Conservation (phyloP, 2,113 vertebrate genomes). For the Martes martes region DNA sequence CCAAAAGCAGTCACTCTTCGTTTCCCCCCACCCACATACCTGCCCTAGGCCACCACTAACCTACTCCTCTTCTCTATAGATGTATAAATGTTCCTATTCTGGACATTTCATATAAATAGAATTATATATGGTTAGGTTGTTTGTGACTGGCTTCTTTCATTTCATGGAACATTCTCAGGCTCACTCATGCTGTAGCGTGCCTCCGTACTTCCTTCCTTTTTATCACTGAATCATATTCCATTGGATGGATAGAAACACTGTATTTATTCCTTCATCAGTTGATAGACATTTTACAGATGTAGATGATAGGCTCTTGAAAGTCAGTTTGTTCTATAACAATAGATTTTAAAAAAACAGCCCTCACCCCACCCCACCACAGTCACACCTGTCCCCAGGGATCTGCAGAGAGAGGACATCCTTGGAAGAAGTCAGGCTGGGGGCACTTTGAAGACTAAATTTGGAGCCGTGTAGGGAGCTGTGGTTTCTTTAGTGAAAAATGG, state of each 20-base stretch:
- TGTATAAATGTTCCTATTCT: background rate
- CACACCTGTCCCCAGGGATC: background rate
- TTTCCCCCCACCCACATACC: background rate
- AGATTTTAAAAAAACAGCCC: background rate
- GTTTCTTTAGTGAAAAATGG: background rate
- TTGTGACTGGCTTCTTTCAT: background rate
- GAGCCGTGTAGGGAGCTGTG: background rate
- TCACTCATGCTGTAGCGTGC: background rate
- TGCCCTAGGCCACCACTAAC: background rate
- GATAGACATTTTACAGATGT: background rate
- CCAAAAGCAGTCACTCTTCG: background rate
- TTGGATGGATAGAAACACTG: background rate
- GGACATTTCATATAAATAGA: background rate
- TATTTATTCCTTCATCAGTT: background rate
- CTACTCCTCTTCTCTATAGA: background rate
- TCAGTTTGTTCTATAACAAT: background rate
- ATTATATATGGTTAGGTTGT: background rate
- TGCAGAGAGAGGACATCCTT: background rate
- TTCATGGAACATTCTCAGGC: background rate
- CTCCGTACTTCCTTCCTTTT: background rate
- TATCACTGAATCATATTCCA: background rate
- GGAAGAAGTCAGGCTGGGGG: background rate
- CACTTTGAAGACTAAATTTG: background rate
- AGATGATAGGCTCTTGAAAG: background rate
- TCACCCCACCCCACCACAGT: rapidly evolving